Evolutionary conservation across 2,797 vertebrate species (phyloP).

Genomic region (Microctenopoma steveboyesi): DNA sequence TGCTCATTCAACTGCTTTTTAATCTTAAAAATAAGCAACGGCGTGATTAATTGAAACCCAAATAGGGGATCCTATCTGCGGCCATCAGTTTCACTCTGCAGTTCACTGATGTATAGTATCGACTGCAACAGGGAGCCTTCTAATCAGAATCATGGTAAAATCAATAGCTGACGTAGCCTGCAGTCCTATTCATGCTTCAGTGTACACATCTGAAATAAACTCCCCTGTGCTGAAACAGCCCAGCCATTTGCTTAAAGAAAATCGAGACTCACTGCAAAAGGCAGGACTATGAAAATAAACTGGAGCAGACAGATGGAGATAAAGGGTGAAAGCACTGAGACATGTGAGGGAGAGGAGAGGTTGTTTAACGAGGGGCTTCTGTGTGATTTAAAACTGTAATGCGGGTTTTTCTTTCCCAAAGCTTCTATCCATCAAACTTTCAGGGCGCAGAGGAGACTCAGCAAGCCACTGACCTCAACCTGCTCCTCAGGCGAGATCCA

Average conservation of each 20-base stretch:
- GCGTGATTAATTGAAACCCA: slow-evolving; percentile 70
- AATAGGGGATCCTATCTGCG: slow-evolving; percentile 73
- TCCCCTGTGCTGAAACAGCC: slow-evolving; percentile 60
- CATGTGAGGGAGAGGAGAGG: slow-evolving; percentile 26
- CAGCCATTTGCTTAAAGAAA: slow-evolving; percentile 70
- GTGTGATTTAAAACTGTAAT: slow-evolving; percentile 52
- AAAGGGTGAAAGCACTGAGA: slow-evolving; percentile 37
- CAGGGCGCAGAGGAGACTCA: slow-evolving; percentile 32
- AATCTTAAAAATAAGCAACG: slow-evolving; percentile 68
- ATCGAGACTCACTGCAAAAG: slow-evolving; percentile 56
- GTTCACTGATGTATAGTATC: slow-evolving; percentile 76
- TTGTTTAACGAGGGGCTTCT: slow-evolving; percentile 44
- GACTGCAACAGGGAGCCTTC: slow-evolving; percentile 74
- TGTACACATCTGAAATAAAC: slow-evolving; percentile 74
- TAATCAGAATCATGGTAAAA: slow-evolving; percentile 82
- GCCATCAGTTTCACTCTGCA: slow-evolving; percentile 73
- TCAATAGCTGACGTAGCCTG: slow-evolving; percentile 76
- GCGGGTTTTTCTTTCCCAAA: slow-evolving; percentile 39
- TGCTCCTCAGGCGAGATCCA: slow-evolving; percentile 54
- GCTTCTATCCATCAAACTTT: slow-evolving; percentile 52
- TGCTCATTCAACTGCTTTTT: slow-evolving; percentile 62
- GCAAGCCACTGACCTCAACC: slow-evolving; percentile 55
- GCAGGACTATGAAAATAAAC: slow-evolving; percentile 53
- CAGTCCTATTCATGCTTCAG: slow-evolving; percentile 76
- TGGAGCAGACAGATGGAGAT: slow-evolving; percentile 52